phyloP scores from a whole-genome alignment of 2,888 invertebrate species.

The Cheilosia urbana region DNA sequence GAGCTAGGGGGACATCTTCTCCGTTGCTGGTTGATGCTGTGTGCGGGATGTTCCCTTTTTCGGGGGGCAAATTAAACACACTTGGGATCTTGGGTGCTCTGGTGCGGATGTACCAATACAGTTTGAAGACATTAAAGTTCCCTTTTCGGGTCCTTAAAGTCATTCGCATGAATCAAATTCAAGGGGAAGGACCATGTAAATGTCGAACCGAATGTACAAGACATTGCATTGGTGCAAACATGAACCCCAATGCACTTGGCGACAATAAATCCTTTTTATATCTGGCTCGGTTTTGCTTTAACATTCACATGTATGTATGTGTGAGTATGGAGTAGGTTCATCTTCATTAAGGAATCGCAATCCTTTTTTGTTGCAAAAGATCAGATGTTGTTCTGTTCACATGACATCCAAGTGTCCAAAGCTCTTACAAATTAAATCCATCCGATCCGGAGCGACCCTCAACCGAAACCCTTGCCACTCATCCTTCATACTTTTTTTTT shows the following conservation, averaged over 20 bases:
- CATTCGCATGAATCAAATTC: constrained; percentile 64
- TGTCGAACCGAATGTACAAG: constrained; percentile 54
- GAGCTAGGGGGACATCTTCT: constrained; percentile 8
- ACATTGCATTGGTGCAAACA: constrained; percentile 14
- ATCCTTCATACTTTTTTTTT: constrained; percentile 16
- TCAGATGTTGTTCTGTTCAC: constrained; percentile 58
- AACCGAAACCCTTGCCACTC: constrained; percentile 44
- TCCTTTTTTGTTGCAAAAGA: constrained; percentile 21
- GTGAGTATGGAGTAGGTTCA: constrained; percentile 6
- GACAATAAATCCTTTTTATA: constrained; percentile 60
- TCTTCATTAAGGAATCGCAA: constrained; percentile 64
- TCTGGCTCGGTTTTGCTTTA: not conserved
- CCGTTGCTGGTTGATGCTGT: not conserved
- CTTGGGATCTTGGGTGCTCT: constrained; percentile 57
- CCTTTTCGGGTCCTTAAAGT: constrained; percentile 61
- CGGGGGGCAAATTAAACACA: constrained; percentile 73
- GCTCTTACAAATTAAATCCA: constrained; percentile 74
- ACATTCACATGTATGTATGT: not conserved
- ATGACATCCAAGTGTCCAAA: constrained; percentile 65
- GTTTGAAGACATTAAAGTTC: constrained; percentile 52
- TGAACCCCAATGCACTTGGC: constrained; percentile 58
- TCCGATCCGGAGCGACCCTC: constrained; percentile 57
- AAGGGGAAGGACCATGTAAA: constrained; percentile 57
- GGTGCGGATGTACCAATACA: constrained; percentile 13
- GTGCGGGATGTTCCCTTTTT: constrained; percentile 40